phyloP scores from a whole-genome alignment of 2,888 invertebrate species.

The Ichneumon xanthorius region DNA sequence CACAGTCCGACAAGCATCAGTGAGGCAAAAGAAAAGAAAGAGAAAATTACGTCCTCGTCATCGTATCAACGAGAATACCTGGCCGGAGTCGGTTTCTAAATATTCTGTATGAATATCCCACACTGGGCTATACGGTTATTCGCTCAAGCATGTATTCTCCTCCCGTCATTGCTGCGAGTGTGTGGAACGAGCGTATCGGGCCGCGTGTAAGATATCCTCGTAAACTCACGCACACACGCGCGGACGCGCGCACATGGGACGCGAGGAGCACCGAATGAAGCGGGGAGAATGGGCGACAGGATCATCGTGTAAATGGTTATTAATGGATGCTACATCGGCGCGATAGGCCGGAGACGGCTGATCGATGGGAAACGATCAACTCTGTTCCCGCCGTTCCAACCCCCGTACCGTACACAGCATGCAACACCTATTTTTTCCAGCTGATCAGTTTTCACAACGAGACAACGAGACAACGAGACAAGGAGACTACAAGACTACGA shows the following conservation, averaged over 20 bases:
- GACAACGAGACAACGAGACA: too few relatives aligned
- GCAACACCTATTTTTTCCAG: not conserved
- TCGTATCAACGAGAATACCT: conserved; percentile 4
- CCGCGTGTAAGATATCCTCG: conserved; percentile 22
- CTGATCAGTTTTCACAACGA: not conserved
- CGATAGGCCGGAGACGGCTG: conserved; percentile 66
- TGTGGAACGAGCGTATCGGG: not conserved
- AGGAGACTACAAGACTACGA: too few relatives aligned
- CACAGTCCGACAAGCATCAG: not conserved
- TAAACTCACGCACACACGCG: conserved; percentile 5
- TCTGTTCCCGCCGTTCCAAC: conserved; percentile 35
- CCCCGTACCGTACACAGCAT: not conserved
- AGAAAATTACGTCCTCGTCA: not conserved
- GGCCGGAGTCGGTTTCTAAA: not conserved
- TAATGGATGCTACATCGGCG: conserved; percentile 68
- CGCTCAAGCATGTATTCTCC: not conserved
- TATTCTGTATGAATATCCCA: not conserved
- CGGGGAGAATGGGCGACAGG: conserved; percentile 23
- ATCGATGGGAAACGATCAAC: conserved; percentile 68
- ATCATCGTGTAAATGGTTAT: conserved; percentile 68
- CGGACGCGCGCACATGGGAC: not conserved
- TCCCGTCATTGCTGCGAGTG: not conserved
- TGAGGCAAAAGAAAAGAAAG: not conserved
- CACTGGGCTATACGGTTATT: not conserved
- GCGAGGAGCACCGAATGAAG: conserved; percentile 20